Base-by-base conservation (phyloP, 2,113 vertebrate genomes). In the Neotoma lepida region DNA sequence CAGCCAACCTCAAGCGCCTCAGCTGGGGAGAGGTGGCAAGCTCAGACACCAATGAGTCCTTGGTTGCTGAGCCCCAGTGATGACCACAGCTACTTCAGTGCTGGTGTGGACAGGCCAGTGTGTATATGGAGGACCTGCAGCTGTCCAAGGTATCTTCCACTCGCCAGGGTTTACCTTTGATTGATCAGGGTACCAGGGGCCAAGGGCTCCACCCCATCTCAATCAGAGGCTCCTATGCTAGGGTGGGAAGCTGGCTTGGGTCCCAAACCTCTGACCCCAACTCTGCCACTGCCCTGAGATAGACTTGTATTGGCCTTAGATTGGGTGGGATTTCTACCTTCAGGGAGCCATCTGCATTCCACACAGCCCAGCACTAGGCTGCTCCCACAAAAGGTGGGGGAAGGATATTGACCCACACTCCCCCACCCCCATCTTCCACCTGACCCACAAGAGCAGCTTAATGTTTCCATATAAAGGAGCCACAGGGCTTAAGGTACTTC, bases 401-500 rank as follows among this genome's bases (percentile, higher is more conserved):
- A 9, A 30, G 6, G 84, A 92, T 84, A 51, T 77, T 4, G 14
- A 46, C 63, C 73, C 93, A 12, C 3, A 71, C 61, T 85, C 14
- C 2, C 74, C 81, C 78, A 28, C 2, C 74, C 54, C 81, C 78
- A 41, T 12, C 91, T 74, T 66, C 71, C 92, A 22, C n/a, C 91
- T 84, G 89, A 94, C 95, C 93, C 73, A 78, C 12, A 15, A 93
- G 96, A 96, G 93, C 88, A 94, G 94, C 97, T 96, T 98, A 98
- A 97, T n/a, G 97, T 98, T 98, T 97, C 98, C 98, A 98, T 98
- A 97, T 98, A 97, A 97, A 98, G 97, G 96, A 80, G 95, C 95
- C 61, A 33, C 6, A 7, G 86, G 92, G 97, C 96, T 98, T 98
- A 98, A 97, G 94, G 94, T 95, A 90, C 89, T 84, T 96, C 96